Base-by-base conservation (phyloP, 2,113 vertebrate genomes). In the Tenrec ecaudatus region DNA sequence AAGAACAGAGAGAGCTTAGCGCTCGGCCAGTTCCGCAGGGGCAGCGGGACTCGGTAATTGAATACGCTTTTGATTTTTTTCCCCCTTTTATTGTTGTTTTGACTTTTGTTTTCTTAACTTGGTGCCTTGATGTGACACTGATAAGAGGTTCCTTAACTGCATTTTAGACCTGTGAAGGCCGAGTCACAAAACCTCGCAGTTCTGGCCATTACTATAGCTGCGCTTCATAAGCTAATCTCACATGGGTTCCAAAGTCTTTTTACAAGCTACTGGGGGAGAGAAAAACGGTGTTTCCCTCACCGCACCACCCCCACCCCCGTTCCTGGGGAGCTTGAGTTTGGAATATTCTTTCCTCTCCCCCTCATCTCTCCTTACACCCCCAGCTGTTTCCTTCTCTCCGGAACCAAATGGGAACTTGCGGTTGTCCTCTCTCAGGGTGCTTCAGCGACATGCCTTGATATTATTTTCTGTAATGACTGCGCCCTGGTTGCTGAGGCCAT, bases 111-210 rank as follows among this genome's bases (percentile, higher is more conserved):
- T 94, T 87, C 88, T 86, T 96, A 94, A 97, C 83, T 89, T 86
- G 93, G 94, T 94, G 76, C 96, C 97, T 98, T 97, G 97, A 95
- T 97, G 92, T 96, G 97, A 97, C 95, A 95, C 82, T 85, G 83
- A 95, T 83, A 95, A 96, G 88, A 93, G 96, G 97, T 97, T 96
- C 82, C 89, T 38, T 94, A 96, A 88, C 87, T 71, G 96, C 93
- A 68, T 95, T 97, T 97, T 97, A 95, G 88, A 97, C 95, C 94
- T 95, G 95, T 94, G 95, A 97, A 97, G 95, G 96, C 83, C 47
- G 71, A 31, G 66, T 82, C 95, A 83, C 79, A 76, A 97, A 93
- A 25, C 82, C 82, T 96, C 47, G 69, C 90, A 94, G 93, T 90
- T 92, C 95, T 86, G 71, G 80, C 79, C 93, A 82, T 97, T 96